These are phyloP conservation scores for Betta splendens DNA, from an alignment of 2,797 vertebrate genomes.

Conservation along the genomic window DNA sequence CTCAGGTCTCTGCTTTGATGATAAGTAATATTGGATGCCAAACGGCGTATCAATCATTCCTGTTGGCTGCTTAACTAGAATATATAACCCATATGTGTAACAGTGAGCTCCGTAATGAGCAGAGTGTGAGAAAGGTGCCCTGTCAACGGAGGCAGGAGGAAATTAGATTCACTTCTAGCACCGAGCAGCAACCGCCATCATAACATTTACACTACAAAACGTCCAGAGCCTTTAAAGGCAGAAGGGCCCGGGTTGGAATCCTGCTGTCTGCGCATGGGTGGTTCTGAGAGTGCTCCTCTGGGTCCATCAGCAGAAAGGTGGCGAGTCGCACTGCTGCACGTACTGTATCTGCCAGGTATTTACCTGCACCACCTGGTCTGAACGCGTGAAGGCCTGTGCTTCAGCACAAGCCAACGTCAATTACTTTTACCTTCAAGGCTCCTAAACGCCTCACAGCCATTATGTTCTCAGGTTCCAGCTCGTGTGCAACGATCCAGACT, in stretches of 20 bases:
- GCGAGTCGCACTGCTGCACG: conserved; percentile 5
- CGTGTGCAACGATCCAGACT: conserved; percentile 1
- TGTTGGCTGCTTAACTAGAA: conserved; percentile 34
- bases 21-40: conserved; percentile 63
- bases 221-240: no score
- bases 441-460: conserved; percentile 41
- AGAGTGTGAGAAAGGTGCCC: neutral
- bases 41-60: conserved; percentile 61
- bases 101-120: neutral
- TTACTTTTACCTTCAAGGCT: conserved; percentile 39
- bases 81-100: conserved; percentile 27
- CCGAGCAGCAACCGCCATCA: neutral
- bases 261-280: no score
- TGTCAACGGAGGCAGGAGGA: neutral
- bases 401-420: conserved; percentile 42
- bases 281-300: no score
- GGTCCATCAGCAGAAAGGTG: conserved; percentile 17
- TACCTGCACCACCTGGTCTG: conserved; percentile 43
- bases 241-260: no score
- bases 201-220: no score
- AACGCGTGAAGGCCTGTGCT: conserved; percentile 42
- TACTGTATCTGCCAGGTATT: conserved; percentile 33
- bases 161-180: conserved; percentile 11
- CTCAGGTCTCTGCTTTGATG: conserved; percentile 48
- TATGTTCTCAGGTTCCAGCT: conserved; percentile 31